Evolutionary conservation across 1,140 invertebrate genomes (phyloP), one percentile per base, ranked within the genome.

Genomic region (Pantala flavescens): DNA sequence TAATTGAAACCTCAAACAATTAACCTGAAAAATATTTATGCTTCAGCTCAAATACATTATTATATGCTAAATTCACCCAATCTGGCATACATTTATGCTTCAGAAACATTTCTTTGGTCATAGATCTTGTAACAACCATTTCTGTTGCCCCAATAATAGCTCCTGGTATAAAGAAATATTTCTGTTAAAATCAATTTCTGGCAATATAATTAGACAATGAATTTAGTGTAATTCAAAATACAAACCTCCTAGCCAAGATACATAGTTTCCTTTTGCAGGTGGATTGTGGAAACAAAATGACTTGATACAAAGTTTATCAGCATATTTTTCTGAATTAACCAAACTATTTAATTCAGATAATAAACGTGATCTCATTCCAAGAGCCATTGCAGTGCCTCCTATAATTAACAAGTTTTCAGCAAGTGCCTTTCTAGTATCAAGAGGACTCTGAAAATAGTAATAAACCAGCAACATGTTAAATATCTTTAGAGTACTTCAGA

Each of bases 81-180:
- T 96, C 93, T 14, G 91, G 91, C 74, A 95, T 85, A 74, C 87
- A 82, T 43, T 88, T 88, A 74, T 84, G 82, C 79, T 90, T 89
- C 23, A 89, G 81, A 82, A 91, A 96, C 75, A 85, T 83, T 79
- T 97, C 95, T 79, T 90, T 90, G 0, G 88, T 87, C 23, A 95
- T 78, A 7, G 89, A 92, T 70, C 91, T 86, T 72, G 88, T 87
- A 72, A 86, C 86, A 16, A 93, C 84, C 24, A 91, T 87, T 83
- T 97, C 94, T 10, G 93, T 90, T 11, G 90, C 90, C 7, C 92
- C 92, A 81, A 93, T 91, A 76, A 97, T 88, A 19, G 95, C 89
- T 74, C 93, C 93, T 86, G 82, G 79, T 80, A 78, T 75, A 80
- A 75, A 74, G 77, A 79, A 79, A 74, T 76, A 75, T 73, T 36